These are phyloP conservation scores for Phalacrocorax carbo DNA, from an alignment of 2,113 vertebrate genomes.

Conservation along the genomic window DNA sequence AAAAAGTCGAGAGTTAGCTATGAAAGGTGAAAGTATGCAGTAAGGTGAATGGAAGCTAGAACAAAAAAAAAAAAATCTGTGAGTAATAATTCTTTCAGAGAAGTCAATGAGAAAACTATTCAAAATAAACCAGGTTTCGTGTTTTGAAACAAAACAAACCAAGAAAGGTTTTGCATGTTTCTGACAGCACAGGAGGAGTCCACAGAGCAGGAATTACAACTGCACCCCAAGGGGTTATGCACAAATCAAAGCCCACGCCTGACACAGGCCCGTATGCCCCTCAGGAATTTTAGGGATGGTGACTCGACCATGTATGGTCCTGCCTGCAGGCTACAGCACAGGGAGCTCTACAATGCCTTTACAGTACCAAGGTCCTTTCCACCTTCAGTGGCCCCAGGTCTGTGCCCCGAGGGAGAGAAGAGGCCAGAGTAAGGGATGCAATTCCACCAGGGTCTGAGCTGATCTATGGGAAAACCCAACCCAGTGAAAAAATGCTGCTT, in stretches of 20 bases:
- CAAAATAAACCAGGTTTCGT: not conserved
- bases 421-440: not conserved
- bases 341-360: not conserved
- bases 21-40: not conserved
- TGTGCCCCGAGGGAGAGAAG: not conserved
- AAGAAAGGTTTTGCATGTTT: not conserved
- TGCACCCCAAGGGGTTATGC: not conserved
- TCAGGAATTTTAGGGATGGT: not conserved
- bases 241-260: not conserved
- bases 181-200: not conserved
- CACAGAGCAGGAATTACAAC: not conserved
- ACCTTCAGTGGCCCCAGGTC: not conserved
- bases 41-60: not conserved
- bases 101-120: not conserved
- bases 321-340: not conserved
- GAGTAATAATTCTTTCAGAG: not conserved
- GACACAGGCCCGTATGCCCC: fast-evolving
- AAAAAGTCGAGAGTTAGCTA: not conserved
- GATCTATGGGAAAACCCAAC: not conserved
- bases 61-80: not conserved
- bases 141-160: not conserved
- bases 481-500: not conserved
- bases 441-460: not conserved
- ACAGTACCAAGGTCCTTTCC: not conserved
- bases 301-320: not conserved